These are phyloP conservation scores for Pedionomus torquatus DNA, from an alignment of 2,113 vertebrate species.

Conservation along the genomic window DNA sequence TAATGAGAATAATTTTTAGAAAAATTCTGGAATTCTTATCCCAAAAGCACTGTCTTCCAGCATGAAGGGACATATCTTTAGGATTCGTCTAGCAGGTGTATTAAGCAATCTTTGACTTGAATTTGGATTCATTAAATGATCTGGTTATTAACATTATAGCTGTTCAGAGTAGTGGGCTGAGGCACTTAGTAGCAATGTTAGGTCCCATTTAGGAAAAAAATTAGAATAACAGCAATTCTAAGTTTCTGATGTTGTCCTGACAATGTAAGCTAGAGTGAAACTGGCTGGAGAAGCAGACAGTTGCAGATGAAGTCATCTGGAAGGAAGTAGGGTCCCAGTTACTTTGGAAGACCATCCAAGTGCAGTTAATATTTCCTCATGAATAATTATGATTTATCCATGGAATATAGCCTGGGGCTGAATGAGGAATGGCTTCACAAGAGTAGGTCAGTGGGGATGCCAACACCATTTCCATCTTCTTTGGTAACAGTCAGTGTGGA, in stretches of 20 bases:
- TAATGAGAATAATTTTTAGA: not conserved
- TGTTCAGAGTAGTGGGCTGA: not conserved
- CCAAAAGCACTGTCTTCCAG: not conserved
- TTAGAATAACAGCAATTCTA: not conserved
- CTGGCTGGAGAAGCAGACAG: not conserved
- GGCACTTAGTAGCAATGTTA: not conserved
- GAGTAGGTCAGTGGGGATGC: not conserved
- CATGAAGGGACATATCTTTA: not conserved
- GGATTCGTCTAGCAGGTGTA: not conserved
- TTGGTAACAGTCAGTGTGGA: not conserved
- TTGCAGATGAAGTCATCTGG: not conserved
- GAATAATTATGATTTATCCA: not conserved
- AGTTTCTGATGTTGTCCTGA: not conserved
- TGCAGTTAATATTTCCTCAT: not conserved
- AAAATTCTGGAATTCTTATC: not conserved
- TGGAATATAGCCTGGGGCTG: not conserved
- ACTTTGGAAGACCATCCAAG: constrained; percentile 3
- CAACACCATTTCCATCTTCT: not conserved
- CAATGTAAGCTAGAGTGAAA: not conserved
- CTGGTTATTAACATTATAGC: not conserved
- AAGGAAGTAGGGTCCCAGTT: not conserved
- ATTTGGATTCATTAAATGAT: not conserved
- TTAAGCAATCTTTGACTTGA: not conserved
- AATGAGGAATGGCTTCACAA: not conserved
- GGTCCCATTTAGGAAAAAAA: not conserved